Percentiles rank a stretch among this genome's conserved stretches.
These are phyloP conservation scores for Bombus superbus DNA, from an alignment of 1,140 invertebrate species.

Conservation along the genomic window DNA sequence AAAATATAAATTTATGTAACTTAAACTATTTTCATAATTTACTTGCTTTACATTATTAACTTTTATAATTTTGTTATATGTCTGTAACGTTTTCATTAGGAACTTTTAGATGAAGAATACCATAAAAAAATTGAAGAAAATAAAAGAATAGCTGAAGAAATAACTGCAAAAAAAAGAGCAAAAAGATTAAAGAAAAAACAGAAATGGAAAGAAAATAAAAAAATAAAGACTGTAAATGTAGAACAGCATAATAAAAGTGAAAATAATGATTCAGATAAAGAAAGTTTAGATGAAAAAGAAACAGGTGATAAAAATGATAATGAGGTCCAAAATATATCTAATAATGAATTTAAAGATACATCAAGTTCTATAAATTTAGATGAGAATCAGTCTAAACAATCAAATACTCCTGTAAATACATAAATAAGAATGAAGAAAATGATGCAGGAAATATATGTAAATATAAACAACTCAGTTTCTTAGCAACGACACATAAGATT, in stretches of 20 bases:
- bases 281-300: constrained; percentile 38
- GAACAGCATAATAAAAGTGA: constrained; percentile 62
- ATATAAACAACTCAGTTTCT: neutral
- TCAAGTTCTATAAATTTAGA: constrained; percentile 10
- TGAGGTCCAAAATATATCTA: constrained; percentile 41
- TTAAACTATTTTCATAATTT: neutral
- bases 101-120: constrained; percentile 92
- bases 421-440: constrained; percentile 14
- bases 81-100: constrained; percentile 80
- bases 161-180: constrained; percentile 92
- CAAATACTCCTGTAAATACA: neutral
- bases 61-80: neutral
- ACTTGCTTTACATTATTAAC: neutral
- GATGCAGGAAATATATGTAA: neutral
- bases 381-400: neutral
- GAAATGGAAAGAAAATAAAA: constrained; percentile 84
- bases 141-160: constrained; percentile 88
- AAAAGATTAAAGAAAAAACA: constrained; percentile 92
- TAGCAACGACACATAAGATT: neutral
- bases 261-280: constrained; percentile 48
- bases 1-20: neutral
- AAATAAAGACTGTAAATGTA: constrained; percentile 74
- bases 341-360: neutral
- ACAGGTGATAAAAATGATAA: constrained; percentile 56
- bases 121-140: constrained; percentile 92